Conservation (phyloP, 1,140 invertebrate species). For the Dendroctonus valens region DNA sequence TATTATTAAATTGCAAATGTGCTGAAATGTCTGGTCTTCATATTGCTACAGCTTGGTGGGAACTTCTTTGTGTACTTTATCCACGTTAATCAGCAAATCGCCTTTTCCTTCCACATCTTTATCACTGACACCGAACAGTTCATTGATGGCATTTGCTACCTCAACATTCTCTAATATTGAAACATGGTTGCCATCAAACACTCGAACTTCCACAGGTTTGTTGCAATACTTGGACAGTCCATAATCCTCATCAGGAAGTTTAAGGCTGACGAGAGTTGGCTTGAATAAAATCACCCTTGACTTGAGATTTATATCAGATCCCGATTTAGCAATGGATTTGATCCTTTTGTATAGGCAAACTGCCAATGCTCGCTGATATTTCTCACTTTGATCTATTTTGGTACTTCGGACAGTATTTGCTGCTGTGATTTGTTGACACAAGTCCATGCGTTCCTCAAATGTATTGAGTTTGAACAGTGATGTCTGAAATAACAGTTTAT, state of each 20-base stretch:
- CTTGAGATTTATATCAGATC: constrained; percentile 52
- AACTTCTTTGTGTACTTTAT: too few species aligned
- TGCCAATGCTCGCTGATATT: too few species aligned
- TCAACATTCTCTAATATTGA: constrained; percentile 65
- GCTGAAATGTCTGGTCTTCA: too few species aligned
- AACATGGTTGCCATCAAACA: constrained; percentile 64
- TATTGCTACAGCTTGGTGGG: too few species aligned
- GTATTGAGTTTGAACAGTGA: constrained; percentile 50
- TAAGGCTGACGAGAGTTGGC: constrained; percentile 56
- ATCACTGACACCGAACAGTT: too few species aligned
- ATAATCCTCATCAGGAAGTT: constrained; percentile 61
- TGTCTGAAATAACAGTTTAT: constrained; percentile 44
- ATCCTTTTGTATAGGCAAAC: constrained; percentile 54
- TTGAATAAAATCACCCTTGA: constrained; percentile 62
- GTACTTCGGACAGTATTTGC: constrained; percentile 38
- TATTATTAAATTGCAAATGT: too few species aligned
- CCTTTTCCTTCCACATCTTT: too few species aligned
- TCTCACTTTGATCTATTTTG: too few species aligned
- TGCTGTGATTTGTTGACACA: constrained; percentile 52
- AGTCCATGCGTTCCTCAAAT: constrained; percentile 46
- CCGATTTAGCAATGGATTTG: constrained; percentile 55
- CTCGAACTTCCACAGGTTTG: constrained; percentile 54
- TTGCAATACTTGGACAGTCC: constrained; percentile 57
- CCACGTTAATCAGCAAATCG: too few species aligned
- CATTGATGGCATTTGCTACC: constrained; percentile 59